Percentiles rank a stretch among this genome's conserved stretches.
Evolutionary conservation across 2,888 invertebrate species (phyloP).

Genomic region (Caenorhabditis doughertyi): DNA sequence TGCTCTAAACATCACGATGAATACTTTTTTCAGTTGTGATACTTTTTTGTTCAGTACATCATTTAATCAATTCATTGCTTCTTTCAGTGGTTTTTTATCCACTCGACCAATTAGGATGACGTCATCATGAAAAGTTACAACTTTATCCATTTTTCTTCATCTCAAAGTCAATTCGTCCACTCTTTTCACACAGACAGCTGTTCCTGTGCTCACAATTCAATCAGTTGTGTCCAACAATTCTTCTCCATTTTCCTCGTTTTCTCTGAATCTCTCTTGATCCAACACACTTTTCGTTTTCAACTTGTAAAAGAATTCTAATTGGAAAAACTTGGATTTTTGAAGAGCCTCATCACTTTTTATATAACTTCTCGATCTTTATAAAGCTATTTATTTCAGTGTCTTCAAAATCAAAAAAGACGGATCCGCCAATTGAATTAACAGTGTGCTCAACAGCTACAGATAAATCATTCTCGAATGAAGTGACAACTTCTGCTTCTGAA

Average conservation of each 20-base stretch:
- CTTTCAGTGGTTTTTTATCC: no score
- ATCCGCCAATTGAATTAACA: conserved; percentile 45
- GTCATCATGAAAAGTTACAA: conserved; percentile 43
- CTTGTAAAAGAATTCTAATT: conserved; percentile 3
- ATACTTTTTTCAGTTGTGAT: background rate
- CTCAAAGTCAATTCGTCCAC: conserved; percentile 11
- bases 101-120: conserved; percentile 8
- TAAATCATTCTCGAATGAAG: conserved; percentile 18
- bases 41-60: no score
- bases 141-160: conserved; percentile 30
- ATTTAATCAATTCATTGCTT: no score
- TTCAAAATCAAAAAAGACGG: conserved; percentile 8
- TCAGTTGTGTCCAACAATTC: conserved; percentile 32
- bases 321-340: conserved; percentile 9
- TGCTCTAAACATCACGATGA: conserved; percentile 1
- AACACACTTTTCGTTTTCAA: background rate
- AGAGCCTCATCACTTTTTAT: background rate
- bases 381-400: conserved; percentile 6
- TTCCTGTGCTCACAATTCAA: conserved; percentile 26
- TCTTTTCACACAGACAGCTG: conserved; percentile 38
- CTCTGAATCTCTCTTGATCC: conserved; percentile 22
- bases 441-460: conserved; percentile 17
- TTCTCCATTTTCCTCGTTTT: conserved; percentile 25
- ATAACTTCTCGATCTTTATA: background rate
- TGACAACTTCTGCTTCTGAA: conserved; percentile 12